Evolutionary conservation across 1,140 invertebrate species (phyloP).

Genomic region (Metaphire vulgaris): DNA sequence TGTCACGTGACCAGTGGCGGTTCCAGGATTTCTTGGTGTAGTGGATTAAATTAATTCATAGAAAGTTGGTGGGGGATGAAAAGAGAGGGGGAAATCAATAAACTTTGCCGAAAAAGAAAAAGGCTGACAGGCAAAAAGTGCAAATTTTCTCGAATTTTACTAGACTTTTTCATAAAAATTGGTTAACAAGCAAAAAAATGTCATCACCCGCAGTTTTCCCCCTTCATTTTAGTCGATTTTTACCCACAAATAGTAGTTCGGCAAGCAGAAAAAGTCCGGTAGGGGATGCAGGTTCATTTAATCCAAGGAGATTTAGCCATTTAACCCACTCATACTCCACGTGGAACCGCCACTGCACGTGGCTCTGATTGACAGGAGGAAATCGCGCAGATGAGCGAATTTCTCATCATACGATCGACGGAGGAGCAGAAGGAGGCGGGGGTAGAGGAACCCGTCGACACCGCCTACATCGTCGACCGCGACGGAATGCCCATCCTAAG

Average conservation of each 20-base stretch:
- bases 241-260: background rate
- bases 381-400: constrained; percentile 29
- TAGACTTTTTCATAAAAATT: too few species aligned
- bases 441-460: constrained; percentile 26
- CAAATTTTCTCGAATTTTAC: too few species aligned
- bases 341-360: too few species aligned
- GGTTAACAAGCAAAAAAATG: background rate
- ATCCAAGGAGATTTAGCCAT: background rate
- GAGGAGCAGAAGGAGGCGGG: constrained; percentile 31
- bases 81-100: too few species aligned
- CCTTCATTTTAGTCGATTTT: background rate
- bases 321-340: background rate
- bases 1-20: too few species aligned
- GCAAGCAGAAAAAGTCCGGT: background rate
- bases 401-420: constrained; percentile 27
- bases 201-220: background rate
- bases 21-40: too few species aligned
- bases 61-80: too few species aligned
- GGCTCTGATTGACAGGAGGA: constrained; percentile 28
- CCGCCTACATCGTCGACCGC: constrained; percentile 29
- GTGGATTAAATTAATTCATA: too few species aligned
- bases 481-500: constrained; percentile 30
- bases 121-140: too few species aligned
- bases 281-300: background rate
- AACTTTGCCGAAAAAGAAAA: too few species aligned